phyloP scores from a whole-genome alignment of 2,888 invertebrate species.

The Standfussiana lucernea region DNA sequence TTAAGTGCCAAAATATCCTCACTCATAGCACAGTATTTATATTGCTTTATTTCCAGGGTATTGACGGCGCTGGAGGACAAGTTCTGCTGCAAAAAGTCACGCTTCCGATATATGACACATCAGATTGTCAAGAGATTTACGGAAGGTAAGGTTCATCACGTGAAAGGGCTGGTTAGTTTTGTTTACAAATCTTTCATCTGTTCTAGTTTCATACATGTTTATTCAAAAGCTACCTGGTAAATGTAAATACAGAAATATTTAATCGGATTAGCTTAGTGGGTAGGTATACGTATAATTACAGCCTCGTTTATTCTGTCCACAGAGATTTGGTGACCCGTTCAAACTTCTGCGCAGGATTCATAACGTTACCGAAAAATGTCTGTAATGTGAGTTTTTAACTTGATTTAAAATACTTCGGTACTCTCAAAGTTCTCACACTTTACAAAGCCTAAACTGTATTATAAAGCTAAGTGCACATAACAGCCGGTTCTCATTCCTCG shows the following conservation, averaged over 20 bases:
- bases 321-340: slow-evolving; percentile 83
- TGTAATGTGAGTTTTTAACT: slow-evolving; percentile 81
- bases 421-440: neutral
- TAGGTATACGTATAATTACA: neutral
- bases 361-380: slow-evolving; percentile 83
- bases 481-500: too few species aligned
- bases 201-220: neutral
- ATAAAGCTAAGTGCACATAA: neutral
- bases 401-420: neutral
- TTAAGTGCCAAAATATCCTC: neutral
- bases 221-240: neutral
- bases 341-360: slow-evolving; percentile 87
- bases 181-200: neutral
- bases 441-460: neutral
- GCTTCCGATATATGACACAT: slow-evolving; percentile 82
- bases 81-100: slow-evolving; percentile 83
- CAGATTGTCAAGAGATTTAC: slow-evolving; percentile 85
- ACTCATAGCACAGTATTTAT: neutral
- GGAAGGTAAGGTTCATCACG: slow-evolving; percentile 74
- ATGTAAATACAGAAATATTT: neutral
- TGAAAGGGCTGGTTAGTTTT: neutral
- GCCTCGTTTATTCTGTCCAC: slow-evolving; percentile 56
- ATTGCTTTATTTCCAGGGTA: slow-evolving; percentile 71
- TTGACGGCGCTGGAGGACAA: slow-evolving; percentile 78
- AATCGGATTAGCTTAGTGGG: neutral